Conservation (phyloP, 2,888 invertebrate species). For the Stenodema calcarata region DNA sequence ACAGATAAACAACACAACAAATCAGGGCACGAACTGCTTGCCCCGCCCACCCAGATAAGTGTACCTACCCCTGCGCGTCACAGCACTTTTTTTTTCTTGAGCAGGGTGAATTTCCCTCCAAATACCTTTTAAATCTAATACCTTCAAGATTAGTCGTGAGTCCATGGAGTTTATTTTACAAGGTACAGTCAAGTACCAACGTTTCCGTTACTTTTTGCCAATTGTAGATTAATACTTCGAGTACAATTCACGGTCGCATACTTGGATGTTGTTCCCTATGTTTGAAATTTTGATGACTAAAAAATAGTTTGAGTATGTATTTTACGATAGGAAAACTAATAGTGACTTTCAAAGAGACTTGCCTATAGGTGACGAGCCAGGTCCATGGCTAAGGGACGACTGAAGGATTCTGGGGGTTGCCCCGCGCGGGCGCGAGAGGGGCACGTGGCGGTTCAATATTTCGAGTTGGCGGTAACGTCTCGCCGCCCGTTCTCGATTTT, state of each 20-base stretch:
- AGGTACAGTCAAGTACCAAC: too few species aligned
- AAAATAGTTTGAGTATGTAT: not conserved
- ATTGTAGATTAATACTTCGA: too few species aligned
- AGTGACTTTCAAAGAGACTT: not conserved
- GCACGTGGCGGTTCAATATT: not conserved
- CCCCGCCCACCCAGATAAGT: not conserved
- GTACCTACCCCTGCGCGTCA: not conserved
- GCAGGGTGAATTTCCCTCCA: too few species aligned
- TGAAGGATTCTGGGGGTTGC: not conserved
- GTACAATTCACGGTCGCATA: too few species aligned
- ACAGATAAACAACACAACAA: not conserved
- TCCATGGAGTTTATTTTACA: too few species aligned
- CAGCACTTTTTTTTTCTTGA: too few species aligned
- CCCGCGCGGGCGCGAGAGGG: not conserved
- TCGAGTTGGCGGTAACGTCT: not conserved
- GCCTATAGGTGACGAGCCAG: not conserved
- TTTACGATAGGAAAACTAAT: not conserved
- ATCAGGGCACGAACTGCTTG: not conserved
- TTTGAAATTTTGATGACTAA: too few species aligned
- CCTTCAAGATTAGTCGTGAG: too few species aligned
- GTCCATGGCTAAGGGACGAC: not conserved
- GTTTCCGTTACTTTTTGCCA: too few species aligned
- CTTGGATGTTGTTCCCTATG: too few species aligned
- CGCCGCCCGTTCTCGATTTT: not conserved
- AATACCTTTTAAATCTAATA: too few species aligned